A percentile compares a stretch with the other conserved stretches of the same genome.
These are phyloP conservation scores for Bombus breviceps DNA, from an alignment of 1,140 invertebrate genomes.

Conservation along the genomic window DNA sequence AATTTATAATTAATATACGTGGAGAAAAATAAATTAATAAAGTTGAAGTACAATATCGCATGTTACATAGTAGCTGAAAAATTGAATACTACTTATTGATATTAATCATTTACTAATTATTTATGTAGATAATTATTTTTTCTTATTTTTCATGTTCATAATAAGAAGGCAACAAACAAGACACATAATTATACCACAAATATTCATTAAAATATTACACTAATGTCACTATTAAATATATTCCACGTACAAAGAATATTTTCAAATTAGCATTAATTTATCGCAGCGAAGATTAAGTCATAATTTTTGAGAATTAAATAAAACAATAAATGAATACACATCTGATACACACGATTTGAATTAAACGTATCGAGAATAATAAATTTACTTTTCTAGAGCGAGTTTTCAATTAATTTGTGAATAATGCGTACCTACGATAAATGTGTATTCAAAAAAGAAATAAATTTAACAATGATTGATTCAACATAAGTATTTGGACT, in stretches of 20 bases:
- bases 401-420: conserved; percentile 14
- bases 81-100: conserved; percentile 16
- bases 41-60: conserved; percentile 60
- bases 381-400: not conserved
- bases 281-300: conserved; percentile 30
- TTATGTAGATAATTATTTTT: conserved; percentile 9
- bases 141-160: conserved; percentile 50
- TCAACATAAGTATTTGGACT: conserved; percentile 32
- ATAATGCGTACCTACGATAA: conserved; percentile 20
- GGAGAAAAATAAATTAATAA: conserved; percentile 64
- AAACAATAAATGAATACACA: conserved; percentile 49
- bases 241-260: conserved; percentile 66
- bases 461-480: conserved; percentile 36
- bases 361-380: not conserved
- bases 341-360: conserved; percentile 30
- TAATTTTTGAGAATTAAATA: conserved; percentile 34
- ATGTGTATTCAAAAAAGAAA: conserved; percentile 43
- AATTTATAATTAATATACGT: conserved; percentile 40
- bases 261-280: conserved; percentile 57
- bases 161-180: conserved; percentile 65
- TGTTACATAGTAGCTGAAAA: conserved; percentile 17
- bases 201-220: conserved; percentile 71
- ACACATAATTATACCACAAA: conserved; percentile 66
- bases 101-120: conserved; percentile 27
- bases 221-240: conserved; percentile 71